Evolutionary conservation across 53 echinoderm and acorn worm genomes (phyloP).

Genomic region (Actinopyga echinites): DNA sequence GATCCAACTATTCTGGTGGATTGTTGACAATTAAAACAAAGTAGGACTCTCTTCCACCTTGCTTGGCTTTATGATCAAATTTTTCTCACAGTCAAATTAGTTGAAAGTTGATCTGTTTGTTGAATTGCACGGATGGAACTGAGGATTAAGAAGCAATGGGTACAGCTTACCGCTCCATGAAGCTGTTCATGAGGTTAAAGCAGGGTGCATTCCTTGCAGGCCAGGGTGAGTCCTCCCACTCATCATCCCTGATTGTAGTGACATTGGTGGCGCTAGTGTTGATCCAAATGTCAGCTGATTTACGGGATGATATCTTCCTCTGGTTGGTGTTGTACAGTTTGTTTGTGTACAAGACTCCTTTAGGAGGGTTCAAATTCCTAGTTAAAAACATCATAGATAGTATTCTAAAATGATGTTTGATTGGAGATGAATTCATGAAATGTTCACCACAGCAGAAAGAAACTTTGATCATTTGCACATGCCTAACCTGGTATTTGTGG

Average conservation of each 20-base stretch:
- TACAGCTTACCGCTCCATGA: constrained; percentile 93
- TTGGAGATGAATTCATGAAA: too few relatives aligned
- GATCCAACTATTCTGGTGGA: too few relatives aligned
- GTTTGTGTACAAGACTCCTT: constrained; percentile 86
- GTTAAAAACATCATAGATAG: not conserved
- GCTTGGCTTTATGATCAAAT: not conserved
- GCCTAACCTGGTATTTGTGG: too few relatives aligned
- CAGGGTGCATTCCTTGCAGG: constrained; percentile 93
- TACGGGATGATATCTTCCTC: constrained; percentile 48
- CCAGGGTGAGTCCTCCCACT: constrained; percentile 96
- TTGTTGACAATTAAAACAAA: too few relatives aligned
- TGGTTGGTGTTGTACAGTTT: constrained; percentile 80
- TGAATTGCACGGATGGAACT: too few relatives aligned
- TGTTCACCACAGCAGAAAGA: too few relatives aligned
- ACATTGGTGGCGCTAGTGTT: constrained; percentile 59
- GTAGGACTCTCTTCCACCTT: too few relatives aligned
- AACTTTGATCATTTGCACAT: too few relatives aligned
- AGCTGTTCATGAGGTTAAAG: constrained; percentile 96
- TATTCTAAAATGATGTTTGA: too few relatives aligned
- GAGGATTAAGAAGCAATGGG: not conserved
- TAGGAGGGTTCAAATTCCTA: constrained; percentile 94
- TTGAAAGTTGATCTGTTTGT: too few relatives aligned
- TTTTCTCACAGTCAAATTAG: too few relatives aligned
- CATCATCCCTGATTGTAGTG: constrained; percentile 73
- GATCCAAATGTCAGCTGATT: constrained; percentile 67